Evolutionary conservation across 2,797 vertebrate species (phyloP), one percentile per base, ranked within the genome.

Genomic region (Chaetophractus vellerosus): DNA sequence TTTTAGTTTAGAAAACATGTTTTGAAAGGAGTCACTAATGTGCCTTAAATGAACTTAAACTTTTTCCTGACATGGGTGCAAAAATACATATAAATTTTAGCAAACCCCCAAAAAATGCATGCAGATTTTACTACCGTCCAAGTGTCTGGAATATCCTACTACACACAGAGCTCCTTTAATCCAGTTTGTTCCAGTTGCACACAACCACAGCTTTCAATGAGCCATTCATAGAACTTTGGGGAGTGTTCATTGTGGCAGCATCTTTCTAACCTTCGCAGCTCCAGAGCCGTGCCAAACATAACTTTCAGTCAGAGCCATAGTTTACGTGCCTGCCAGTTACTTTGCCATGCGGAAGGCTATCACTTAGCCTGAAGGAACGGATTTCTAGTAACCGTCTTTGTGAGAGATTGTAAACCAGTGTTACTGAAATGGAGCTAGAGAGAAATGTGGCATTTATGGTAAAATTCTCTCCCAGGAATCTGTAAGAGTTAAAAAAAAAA

Each of bases 291-390:
- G 79, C 71, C 83, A 79, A n/a, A 5, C 57, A 24, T 19, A 52
- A n/a, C 18, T 19, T 36, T 19, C 9, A 10, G 21, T 15, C 33
- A 41, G 31, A 82, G 61, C 68, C 24, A 0, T 45, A 80, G 24
- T 0, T 19, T 28, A 57, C 0, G 0, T 4, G 64, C 1, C 57
- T 76, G 48, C 38, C 15, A 1, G 24, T 72, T 24, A 7, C 75
- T 45, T 16, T 5, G 2, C 68, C 38, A 5, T 1, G 36, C 4
- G 7, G 69, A 76, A 76, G 48, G 36, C 61, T 36, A 9, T 4
- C 14, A 1, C 28, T 59, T 26, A 31, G n/a, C 50, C n/a, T 72
- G 61, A n/a, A 0, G 3, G n/a, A 33, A 50, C 6, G 0, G 18
- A 86, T 45, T 64, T 52, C 48, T 33, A 63, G 24, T 80, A 75